Evolutionary conservation across 2,888 invertebrate genomes (phyloP).

Genomic region (Tanypteryx hageni): DNA sequence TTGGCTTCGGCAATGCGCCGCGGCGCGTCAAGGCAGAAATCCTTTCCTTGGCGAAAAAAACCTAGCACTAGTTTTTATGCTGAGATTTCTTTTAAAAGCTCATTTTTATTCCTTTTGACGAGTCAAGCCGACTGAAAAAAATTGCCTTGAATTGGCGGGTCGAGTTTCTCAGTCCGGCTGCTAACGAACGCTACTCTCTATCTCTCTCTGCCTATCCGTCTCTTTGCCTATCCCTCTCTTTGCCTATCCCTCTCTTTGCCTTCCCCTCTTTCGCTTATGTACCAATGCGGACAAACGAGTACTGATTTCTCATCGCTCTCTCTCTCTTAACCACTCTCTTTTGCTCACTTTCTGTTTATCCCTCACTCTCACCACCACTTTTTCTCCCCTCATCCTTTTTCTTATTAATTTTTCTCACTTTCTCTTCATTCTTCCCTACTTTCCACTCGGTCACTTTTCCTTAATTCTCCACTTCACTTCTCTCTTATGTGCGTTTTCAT

Average conservation of each 20-base stretch:
- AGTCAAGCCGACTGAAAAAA: neutral
- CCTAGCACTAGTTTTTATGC: neutral
- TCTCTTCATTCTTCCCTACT: neutral
- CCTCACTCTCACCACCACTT: neutral
- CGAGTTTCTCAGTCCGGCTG: neutral
- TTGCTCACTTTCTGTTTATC: neutral
- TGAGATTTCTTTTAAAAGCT: neutral
- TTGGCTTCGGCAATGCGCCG: neutral
- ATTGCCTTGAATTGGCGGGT: neutral
- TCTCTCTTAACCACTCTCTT: neutral
- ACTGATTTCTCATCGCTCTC: neutral
- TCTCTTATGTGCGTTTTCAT: neutral
- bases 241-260: neutral
- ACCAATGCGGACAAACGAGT: constrained; percentile 24
- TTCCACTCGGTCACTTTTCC: neutral
- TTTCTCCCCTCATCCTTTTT: neutral
- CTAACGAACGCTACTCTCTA: constrained; percentile 15
- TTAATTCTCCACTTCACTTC: neutral
- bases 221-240: neutral
- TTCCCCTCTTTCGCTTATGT: neutral
- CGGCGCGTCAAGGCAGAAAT: neutral
- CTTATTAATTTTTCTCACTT: neutral
- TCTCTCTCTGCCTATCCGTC: neutral
- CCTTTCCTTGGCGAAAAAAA: neutral
- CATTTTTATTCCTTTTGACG: neutral